phyloP scores from a whole-genome alignment of 2,113 vertebrate genomes.

The Lucifuga dentata region DNA sequence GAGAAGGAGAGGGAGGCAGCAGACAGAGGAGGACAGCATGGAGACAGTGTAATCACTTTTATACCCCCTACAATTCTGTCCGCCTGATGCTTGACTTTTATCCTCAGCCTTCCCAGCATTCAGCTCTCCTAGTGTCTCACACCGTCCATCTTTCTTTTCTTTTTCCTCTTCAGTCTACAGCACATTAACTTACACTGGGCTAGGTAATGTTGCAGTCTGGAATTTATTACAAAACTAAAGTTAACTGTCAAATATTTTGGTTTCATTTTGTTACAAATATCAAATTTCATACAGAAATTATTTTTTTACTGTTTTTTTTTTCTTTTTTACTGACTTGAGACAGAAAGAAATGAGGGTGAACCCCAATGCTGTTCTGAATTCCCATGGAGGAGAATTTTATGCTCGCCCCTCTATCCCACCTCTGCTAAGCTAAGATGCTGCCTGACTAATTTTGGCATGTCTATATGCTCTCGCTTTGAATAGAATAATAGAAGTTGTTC shows the following conservation, averaged over 20 bases:
- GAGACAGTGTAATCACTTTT: constrained; percentile 67
- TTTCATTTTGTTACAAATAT: constrained; percentile 49
- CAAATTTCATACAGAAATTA: constrained; percentile 38
- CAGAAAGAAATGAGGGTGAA: constrained; percentile 35
- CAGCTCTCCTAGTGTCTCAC: constrained; percentile 34
- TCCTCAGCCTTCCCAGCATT: constrained; percentile 39
- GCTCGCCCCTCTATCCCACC: constrained; percentile 52
- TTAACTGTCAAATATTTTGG: constrained; percentile 56
- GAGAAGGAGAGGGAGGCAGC: constrained; percentile 15
- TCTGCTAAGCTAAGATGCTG: constrained; percentile 52
- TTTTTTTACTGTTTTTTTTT: constrained; percentile 45
- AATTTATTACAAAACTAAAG: constrained; percentile 41
- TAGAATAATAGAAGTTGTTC: constrained; percentile 73
- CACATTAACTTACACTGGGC: constrained; percentile 25
- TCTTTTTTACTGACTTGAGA: too few relatives aligned
- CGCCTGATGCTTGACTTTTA: constrained; percentile 57
- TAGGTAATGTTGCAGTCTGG: constrained; percentile 22
- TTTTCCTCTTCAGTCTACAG: constrained; percentile 24
- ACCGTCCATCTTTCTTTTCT: background rate
- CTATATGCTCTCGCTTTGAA: constrained; percentile 43
- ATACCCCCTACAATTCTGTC: constrained; percentile 53
- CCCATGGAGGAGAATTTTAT: constrained; percentile 21
- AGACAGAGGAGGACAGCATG: constrained; percentile 44
- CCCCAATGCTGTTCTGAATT: constrained; percentile 38
- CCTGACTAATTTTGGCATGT: constrained; percentile 70